These are phyloP conservation scores for Podarcis siculus DNA, from an alignment of 2,797 vertebrate genomes.

Conservation along the genomic window DNA sequence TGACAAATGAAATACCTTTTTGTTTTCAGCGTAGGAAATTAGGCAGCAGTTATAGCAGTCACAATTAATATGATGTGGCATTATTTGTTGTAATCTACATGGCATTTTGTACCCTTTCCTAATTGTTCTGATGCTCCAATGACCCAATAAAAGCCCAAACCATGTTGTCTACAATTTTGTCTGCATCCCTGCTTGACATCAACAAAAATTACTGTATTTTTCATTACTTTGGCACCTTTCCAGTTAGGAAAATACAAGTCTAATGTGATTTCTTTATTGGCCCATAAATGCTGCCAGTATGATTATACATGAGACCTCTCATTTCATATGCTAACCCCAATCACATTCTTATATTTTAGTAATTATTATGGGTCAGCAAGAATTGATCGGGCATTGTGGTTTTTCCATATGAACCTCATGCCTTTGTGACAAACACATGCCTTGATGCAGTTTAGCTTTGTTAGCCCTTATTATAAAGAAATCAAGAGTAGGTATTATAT, in stretches of 20 bases:
- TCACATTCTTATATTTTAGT: constrained; percentile 48
- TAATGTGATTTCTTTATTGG: constrained; percentile 48
- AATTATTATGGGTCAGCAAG: constrained; percentile 49
- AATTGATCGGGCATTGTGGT: constrained; percentile 29
- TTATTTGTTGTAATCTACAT: constrained; percentile 21
- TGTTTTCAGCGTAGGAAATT: background rate
- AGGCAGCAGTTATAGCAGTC: background rate
- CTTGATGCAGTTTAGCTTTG: constrained; percentile 26
- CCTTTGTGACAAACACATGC: constrained; percentile 21
- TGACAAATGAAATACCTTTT: background rate
- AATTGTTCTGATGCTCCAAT: constrained; percentile 23
- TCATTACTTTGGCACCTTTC: constrained; percentile 30
- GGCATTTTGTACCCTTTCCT: constrained; percentile 23
- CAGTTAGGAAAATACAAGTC: constrained; percentile 41
- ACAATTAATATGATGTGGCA: background rate
- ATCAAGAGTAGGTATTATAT: constrained; percentile 7
- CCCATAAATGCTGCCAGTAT: constrained; percentile 2
- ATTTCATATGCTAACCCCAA: constrained; percentile 46
- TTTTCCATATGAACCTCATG: constrained; percentile 25
- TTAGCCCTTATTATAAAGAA: constrained; percentile 39
- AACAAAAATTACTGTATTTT: constrained; percentile 39
- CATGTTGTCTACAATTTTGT: constrained; percentile 24
- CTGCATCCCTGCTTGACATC: constrained; percentile 5
- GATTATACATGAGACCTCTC: constrained; percentile 28
- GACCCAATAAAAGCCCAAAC: constrained; percentile 17